Evolutionary conservation across 2,797 vertebrate genomes (phyloP), one percentile per base, ranked within the genome.

Genomic region (Channa striata): DNA sequence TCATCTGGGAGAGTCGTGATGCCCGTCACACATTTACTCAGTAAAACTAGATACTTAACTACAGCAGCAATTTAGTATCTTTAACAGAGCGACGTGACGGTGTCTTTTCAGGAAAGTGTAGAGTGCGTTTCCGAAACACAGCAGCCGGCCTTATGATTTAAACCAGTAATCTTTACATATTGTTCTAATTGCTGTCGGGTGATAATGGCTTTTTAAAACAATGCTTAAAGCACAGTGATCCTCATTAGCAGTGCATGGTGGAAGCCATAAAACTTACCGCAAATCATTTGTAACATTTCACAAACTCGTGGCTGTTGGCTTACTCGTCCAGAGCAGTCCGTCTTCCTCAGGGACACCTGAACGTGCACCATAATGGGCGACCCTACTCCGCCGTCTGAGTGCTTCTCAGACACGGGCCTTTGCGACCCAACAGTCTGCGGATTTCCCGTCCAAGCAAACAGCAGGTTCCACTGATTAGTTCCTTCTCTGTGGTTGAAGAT

Each of bases 401-500:
- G 20, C 21, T 23, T 12, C 52, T 67, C 65, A 50, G 50, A 43
- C 7, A 0, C 11, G 6, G 34, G 56, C 30, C 42, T 6, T 20
- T 19, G 2, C 56, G 57, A 66, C 30, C 48, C 20, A 5, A 14
- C 40, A 57, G 14, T 14, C 51, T 44, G 49, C 43, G 40, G 20
- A 23, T 13, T 52, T 14, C 53, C 25, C 3, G 23, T 62, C 57
- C 21, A 30, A 12, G 4, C 49, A 30, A 39, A 46, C 47, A 33
- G 63, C 42, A 68, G 61, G 30, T 47, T 50, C 34, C 13, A 30
- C 69, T 48, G 20, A 77, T 62, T 34, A 21, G 33, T 17, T 47
- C 65, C 33, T 57, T 30, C 3, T 34, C 59, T 52, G 17, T 11
- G 6, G 21, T 14, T 60, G 8, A 16, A 62, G 40, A 12, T 46